Evolutionary conservation across 1,140 invertebrate genomes (phyloP), one percentile per base, ranked within the genome.

Genomic region (Lysiphlebus fabarum): DNA sequence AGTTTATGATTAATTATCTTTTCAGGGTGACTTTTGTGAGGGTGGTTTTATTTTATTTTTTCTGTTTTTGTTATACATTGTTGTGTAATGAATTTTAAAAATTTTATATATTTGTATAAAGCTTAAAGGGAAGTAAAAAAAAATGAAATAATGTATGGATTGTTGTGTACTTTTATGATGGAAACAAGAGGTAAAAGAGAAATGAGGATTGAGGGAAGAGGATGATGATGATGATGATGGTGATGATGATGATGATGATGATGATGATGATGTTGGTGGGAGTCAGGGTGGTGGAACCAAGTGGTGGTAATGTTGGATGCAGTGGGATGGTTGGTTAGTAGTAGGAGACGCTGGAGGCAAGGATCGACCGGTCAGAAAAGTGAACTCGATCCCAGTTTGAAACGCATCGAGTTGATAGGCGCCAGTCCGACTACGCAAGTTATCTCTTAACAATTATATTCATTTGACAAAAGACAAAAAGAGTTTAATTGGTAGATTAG

Each of bases 321-420:
- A n/a, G 67, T 70, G 67, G 65, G 68, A 57, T 58, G 60, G 58
- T 49, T 33, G 48, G 48, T 9, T 59, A 63, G 64, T 60, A 64
- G 68, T 69, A 70, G 68, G 68, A 71, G 68, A 66, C 66, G 60
- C 42, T 44, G 34, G 53, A 37, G 37, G 40, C 59, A 56, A 68
- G 65, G 65, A 69, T 67, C 64, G 59, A 58, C 63, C 62, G 60
- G 54, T 60, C 63, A 69, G 62, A 64, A 71, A 70, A 71, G 65
- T 67, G 63, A 71, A 62, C 65, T 54, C 62, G 66, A 68, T 70
- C 61, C 60, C 66, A 68, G 69, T 69, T 71, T 72, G 64, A 64
- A 70, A 72, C 67, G 65, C 62, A 55, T 56, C 64, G 43, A 44
- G 44, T 57, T 58, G 53, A 59, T 60, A 63, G 58, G 62, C 54